Evolutionary conservation across 2,888 invertebrate genomes (phyloP).

Genomic region (Crocallis elinguaria): DNA sequence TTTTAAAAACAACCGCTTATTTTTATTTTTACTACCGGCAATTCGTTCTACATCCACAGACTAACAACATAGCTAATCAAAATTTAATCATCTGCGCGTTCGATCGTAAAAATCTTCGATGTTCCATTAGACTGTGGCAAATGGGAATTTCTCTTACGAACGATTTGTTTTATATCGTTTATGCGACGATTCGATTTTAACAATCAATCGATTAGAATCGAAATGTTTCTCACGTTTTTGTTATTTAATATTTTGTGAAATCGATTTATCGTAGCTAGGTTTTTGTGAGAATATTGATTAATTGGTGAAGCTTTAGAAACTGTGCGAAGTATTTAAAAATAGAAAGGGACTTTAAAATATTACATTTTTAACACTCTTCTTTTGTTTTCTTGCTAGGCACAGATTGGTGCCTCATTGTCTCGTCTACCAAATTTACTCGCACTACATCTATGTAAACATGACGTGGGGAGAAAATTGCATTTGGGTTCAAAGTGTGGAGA

Average conservation of each 20-base stretch:
- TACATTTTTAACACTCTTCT: not conserved
- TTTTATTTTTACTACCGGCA: constrained; percentile 63
- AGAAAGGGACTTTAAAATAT: not conserved
- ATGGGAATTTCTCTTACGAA: constrained; percentile 53
- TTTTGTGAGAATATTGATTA: constrained; percentile 52
- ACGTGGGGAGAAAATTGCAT: no score
- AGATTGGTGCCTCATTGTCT: no score
- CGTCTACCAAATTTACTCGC: not conserved
- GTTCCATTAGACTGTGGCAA: constrained; percentile 50
- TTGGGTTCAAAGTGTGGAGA: no score
- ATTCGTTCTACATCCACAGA: constrained; percentile 63
- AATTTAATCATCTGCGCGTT: constrained; percentile 44
- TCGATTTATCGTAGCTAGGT: constrained; percentile 68
- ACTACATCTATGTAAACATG: not conserved
- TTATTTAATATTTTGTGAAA: constrained; percentile 72
- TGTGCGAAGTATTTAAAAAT: not conserved
- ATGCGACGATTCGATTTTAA: constrained; percentile 74
- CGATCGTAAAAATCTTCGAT: constrained; percentile 35
- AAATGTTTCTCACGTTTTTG: constrained; percentile 81
- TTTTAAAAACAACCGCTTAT: constrained; percentile 58
- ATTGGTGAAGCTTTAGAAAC: constrained; percentile 11
- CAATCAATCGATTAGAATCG: constrained; percentile 67
- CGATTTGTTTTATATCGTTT: constrained; percentile 75
- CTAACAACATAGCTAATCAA: constrained; percentile 40
- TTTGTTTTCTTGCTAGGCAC: no score